Conservation (phyloP, 2,888 invertebrate genomes). For the Philonicus albiceps region DNA sequence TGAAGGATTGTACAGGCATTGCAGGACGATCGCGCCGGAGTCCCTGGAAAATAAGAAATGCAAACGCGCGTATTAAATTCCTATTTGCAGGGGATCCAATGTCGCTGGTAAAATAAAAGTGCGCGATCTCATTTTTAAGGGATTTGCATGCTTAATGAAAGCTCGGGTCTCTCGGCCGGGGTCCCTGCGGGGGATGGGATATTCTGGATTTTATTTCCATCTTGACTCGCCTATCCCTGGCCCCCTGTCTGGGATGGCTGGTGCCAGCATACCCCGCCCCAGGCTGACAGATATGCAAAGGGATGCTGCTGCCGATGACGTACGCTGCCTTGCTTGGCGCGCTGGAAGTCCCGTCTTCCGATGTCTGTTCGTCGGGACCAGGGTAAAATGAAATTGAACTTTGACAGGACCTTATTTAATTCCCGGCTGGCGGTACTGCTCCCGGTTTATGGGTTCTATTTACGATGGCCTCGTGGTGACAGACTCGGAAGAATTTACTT, state of each 20-base stretch:
- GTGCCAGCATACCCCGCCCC: not conserved
- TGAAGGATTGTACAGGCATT: conserved; percentile 6
- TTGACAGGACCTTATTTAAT: conserved; percentile 46
- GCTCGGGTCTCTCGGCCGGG: conserved; percentile 19
- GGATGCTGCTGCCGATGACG: not conserved
- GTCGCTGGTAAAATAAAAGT: conserved; percentile 46
- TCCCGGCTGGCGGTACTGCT: not conserved
- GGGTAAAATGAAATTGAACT: conserved; percentile 47
- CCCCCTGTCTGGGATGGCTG: not conserved
- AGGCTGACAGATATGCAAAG: not conserved
- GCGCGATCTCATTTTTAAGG: conserved; percentile 48
- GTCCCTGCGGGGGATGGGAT: not conserved
- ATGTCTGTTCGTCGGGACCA: conserved; percentile 41
- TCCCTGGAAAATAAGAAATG: conserved; percentile 37
- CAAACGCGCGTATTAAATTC: conserved; percentile 48
- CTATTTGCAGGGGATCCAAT: conserved; percentile 48
- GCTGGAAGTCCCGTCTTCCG: not conserved
- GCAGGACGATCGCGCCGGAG: not conserved
- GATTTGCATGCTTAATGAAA: conserved; percentile 49
- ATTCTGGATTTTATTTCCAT: conserved; percentile 43
- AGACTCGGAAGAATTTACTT: not conserved
- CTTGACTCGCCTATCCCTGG: not conserved
- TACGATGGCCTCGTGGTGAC: not conserved
- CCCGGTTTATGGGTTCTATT: conserved; percentile 17
- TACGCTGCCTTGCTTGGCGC: not conserved